phyloP scores from a whole-genome alignment of 92 coral and sea anemone genomes.

The Palythoa caribaeorum region DNA sequence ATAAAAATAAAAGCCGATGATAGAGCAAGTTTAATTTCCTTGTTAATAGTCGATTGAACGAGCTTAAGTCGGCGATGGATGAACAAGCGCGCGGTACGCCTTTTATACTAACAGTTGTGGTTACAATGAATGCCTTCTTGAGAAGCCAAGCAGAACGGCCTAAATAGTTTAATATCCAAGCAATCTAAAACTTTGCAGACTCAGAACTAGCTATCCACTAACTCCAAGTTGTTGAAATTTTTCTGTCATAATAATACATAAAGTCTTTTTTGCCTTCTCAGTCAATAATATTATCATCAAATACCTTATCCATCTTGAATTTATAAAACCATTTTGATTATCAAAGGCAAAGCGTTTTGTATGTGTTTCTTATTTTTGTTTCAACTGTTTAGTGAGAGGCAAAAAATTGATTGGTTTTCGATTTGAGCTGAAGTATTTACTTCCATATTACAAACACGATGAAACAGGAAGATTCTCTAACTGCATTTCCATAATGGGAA shows the following conservation, averaged over 20 bases:
- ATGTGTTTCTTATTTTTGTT: background rate
- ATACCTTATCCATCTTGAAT: background rate
- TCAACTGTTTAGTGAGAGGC: background rate
- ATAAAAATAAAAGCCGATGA: background rate
- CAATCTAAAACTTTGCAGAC: background rate
- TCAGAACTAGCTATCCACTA: background rate
- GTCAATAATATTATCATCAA: conserved; percentile 8
- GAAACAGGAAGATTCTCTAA: conserved; percentile 78
- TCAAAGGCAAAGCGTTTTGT: background rate
- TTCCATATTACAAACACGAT: conserved; percentile 68
- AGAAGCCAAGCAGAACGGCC: conserved; percentile 1
- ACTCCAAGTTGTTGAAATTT: conserved; percentile 5
- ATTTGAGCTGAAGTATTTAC: conserved; percentile 69
- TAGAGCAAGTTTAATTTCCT: background rate
- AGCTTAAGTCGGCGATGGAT: background rate
- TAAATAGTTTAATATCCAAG: conserved; percentile 14
- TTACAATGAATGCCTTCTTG: conserved; percentile 4
- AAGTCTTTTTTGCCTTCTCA: conserved; percentile 21
- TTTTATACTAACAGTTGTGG: background rate
- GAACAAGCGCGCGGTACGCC: background rate
- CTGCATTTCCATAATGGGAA: conserved; percentile 81
- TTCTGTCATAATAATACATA: background rate
- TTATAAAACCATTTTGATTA: background rate
- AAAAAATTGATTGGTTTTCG: conserved; percentile 15
- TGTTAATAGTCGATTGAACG: background rate